Conservation (phyloP, 2,113 vertebrate species). For the Pan paniscus region DNA sequence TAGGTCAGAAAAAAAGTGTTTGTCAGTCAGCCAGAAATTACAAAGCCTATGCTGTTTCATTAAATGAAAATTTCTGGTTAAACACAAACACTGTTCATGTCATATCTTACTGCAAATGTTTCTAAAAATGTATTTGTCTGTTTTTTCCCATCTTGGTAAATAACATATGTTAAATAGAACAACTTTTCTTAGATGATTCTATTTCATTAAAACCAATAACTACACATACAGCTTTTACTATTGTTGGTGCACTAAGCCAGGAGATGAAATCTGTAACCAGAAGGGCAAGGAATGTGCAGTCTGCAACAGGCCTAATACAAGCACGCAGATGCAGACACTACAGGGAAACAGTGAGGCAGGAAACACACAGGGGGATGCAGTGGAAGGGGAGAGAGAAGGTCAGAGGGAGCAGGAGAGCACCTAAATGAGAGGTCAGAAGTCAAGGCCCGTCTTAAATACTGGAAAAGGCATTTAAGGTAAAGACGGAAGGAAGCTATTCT, state of each 20-base stretch:
- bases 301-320: no score
- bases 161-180: background rate
- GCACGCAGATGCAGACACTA: background rate
- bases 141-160: background rate
- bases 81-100: background rate
- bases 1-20: background rate
- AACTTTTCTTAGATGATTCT: background rate
- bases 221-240: background rate
- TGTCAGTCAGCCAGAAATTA: background rate
- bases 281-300: background rate
- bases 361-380: background rate
- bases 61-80: conserved; percentile 29
- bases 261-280: background rate
- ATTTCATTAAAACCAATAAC: background rate
- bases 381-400: background rate
- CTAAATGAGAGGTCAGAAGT: background rate
- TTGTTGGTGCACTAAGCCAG: background rate
- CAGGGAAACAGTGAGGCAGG: background rate
- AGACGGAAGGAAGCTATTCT: background rate
- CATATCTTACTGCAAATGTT: background rate
- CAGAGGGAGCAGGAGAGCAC: background rate
- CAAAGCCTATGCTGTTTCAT: background rate
- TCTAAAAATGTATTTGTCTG: background rate
- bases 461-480: background rate
- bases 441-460: background rate